Evolutionary conservation across 2,113 vertebrate species (phyloP), one percentile per base, ranked within the genome.

Genomic region (Actenoides hombroni): DNA sequence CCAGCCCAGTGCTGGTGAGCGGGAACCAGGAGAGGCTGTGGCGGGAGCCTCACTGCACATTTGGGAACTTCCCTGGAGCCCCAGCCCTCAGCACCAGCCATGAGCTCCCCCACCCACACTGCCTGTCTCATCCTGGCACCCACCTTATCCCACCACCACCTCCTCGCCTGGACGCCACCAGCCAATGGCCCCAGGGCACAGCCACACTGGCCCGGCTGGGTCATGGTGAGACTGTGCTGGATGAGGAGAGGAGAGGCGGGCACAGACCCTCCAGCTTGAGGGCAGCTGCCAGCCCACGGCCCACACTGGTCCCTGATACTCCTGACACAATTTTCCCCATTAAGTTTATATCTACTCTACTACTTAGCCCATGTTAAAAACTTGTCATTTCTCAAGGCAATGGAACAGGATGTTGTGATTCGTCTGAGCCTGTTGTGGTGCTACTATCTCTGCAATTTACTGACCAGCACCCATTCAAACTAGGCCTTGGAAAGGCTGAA

Each of bases 11-110:
- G 1, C 11, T 1, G 4, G 13, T 29, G 40, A 49, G 46, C 40
- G 7, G 33, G 18, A 79, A 18, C 14, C 8, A 25, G 29, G 25
- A 24, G 6, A 48, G 51, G 20, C 11, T 15, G 18, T 18, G 23
- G 9, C 1, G 0, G n/a, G 19, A 24, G 3, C 13, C 33, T n/a
- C 17, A 10, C 24, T 8, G 1, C 3, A 11, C 0, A 0, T 29
- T 25, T 67, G 8, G 28, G 56, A 59, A 33, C 49, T 23, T 19
- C 24, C 10, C 11, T 1, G 2, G 11, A 37, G 49, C 12, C 11
- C 31, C 61, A n/a, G 31, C 11, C 39, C 25, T 82, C 26, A 42
- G 48, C 10, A 25, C 17, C 3, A 8, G 40, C 19, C 56, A 39
- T 7, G 6, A 54, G 3, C 11, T 26, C 35, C 35, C 28, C 24